Evolutionary conservation across 2,888 invertebrate species (phyloP).

Genomic region (Oegoconia quadripuncta): DNA sequence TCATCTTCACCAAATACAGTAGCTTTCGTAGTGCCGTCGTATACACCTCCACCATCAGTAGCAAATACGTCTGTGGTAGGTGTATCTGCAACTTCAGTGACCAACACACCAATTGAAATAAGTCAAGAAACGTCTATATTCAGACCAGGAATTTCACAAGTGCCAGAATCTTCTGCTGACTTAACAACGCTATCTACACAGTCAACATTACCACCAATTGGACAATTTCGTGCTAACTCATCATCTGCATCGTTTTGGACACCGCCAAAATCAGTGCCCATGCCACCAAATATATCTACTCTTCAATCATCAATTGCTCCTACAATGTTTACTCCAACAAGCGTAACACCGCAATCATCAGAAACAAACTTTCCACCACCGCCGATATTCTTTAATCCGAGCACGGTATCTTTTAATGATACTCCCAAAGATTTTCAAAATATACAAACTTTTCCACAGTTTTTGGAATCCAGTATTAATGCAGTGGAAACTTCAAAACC

Average conservation of each 20-base stretch:
- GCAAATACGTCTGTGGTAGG: background rate
- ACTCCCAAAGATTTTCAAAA: background rate
- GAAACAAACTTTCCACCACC: conserved; percentile 13
- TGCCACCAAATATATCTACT: background rate
- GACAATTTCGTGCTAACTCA: background rate
- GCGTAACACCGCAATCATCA: background rate
- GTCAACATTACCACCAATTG: background rate
- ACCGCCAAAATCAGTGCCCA: background rate
- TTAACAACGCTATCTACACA: background rate
- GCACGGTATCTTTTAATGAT: conserved; percentile 8
- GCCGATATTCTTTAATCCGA: conserved; percentile 32
- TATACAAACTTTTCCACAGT: background rate
- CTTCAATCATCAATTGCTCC: background rate
- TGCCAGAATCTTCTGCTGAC: background rate
- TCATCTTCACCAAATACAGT: background rate
- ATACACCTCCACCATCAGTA: background rate
- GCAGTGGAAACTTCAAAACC: conserved; percentile 25
- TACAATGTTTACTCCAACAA: conserved; percentile 1
- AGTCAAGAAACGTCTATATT: background rate
- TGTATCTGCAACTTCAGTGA: background rate
- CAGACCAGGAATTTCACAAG: background rate
- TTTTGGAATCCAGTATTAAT: background rate
- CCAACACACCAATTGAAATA: background rate
- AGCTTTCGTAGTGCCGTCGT: background rate
- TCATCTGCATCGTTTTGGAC: background rate